phyloP scores from a whole-genome alignment of 2,797 vertebrate genomes.

The Sparus aurata region DNA sequence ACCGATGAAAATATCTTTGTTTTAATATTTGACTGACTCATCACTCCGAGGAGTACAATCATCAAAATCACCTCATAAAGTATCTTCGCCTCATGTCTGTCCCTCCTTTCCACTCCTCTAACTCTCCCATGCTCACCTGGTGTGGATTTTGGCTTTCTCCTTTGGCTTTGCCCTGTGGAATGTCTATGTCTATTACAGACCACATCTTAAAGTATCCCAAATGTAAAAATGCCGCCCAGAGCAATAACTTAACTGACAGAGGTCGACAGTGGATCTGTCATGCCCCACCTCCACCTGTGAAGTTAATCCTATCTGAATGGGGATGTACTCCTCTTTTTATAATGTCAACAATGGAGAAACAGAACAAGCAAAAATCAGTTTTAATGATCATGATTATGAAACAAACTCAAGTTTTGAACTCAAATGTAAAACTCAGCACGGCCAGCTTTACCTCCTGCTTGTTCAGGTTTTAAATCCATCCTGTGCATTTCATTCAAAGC shows the following conservation, averaged over 20 bases:
- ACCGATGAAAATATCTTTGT: not conserved
- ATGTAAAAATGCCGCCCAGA: not conserved
- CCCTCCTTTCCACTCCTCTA: not conserved
- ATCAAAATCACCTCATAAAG: not conserved
- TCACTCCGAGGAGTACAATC: not conserved
- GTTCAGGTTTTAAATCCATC: conserved; percentile 4
- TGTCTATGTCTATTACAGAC: conserved; percentile 8
- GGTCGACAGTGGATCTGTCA: not conserved
- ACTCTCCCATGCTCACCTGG: not conserved
- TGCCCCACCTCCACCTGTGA: not conserved
- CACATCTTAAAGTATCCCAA: not conserved
- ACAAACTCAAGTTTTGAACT: not conserved
- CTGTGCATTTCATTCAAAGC: not conserved
- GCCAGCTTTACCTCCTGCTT: conserved; percentile 3
- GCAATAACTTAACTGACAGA: not conserved
- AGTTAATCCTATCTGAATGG: not conserved
- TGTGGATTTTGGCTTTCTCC: not conserved
- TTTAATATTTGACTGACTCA: not conserved
- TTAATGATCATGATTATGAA: not conserved
- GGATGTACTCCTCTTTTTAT: not conserved
- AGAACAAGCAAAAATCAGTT: not conserved
- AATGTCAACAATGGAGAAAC: not conserved
- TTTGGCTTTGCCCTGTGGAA: not conserved
- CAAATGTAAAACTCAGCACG: not conserved
- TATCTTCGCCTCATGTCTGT: not conserved